Evolutionary conservation across 2,797 vertebrate genomes (phyloP).

Genomic region (Lateolabrax maculatus): DNA sequence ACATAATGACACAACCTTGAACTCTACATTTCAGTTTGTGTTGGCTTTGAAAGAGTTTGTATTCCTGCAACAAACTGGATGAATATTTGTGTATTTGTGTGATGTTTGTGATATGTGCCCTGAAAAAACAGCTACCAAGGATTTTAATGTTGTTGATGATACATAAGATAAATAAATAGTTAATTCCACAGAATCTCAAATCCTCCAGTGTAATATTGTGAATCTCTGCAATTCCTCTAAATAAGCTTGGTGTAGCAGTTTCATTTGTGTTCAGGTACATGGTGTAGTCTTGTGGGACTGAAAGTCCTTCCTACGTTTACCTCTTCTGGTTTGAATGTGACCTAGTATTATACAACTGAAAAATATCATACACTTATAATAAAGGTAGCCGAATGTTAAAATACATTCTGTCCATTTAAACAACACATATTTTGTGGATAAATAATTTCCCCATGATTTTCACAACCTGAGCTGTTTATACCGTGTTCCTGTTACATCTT

Average conservation of each 20-base stretch:
- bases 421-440: background rate
- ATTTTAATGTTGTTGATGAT: constrained; percentile 6
- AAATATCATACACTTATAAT: background rate
- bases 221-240: constrained; percentile 12
- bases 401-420: background rate
- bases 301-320: constrained; percentile 13
- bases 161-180: background rate
- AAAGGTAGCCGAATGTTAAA: constrained; percentile 21
- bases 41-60: background rate
- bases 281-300: constrained; percentile 32
- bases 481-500: background rate
- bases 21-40: background rate
- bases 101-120: background rate
- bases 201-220: constrained; percentile 1
- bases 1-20: constrained; percentile 15
- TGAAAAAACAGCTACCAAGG: background rate
- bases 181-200: background rate
- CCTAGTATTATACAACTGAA: constrained; percentile 11
- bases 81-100: background rate
- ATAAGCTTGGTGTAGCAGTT: constrained; percentile 36
- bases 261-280: constrained; percentile 26
- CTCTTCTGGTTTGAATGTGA: constrained; percentile 31
- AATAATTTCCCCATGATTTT: background rate
- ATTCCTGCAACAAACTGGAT: background rate
- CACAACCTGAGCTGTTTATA: constrained; percentile 7